phyloP scores from a whole-genome alignment of 2,888 invertebrate species.

The Nebria salina region DNA sequence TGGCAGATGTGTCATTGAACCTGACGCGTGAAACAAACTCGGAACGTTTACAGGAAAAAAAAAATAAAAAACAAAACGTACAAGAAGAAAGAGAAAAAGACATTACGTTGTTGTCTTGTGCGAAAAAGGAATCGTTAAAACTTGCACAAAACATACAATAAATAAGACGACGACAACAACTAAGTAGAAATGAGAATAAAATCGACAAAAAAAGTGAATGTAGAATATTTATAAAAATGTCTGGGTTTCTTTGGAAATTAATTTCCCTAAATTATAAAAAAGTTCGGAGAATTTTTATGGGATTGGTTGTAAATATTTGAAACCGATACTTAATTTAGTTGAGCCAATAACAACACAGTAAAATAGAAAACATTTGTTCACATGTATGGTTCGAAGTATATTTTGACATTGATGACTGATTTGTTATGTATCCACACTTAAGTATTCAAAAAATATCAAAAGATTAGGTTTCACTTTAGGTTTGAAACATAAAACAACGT shows the following conservation, averaged over 20 bases:
- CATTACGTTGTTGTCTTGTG: not conserved
- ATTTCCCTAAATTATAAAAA: not conserved
- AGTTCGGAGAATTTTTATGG: too few species aligned
- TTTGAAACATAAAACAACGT: not conserved
- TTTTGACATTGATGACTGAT: not conserved
- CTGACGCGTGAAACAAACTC: constrained; percentile 18
- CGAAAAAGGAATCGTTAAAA: constrained; percentile 2
- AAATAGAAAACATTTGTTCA: not conserved
- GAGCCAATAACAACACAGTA: too few species aligned
- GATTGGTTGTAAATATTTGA: too few species aligned
- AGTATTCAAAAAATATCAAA: not conserved
- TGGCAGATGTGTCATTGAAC: constrained; percentile 36
- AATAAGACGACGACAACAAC: not conserved
- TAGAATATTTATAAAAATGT: not conserved
- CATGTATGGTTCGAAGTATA: not conserved
- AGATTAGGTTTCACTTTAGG: not conserved
- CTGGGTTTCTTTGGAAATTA: not conserved
- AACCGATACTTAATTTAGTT: too few species aligned
- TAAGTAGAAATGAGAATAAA: not conserved
- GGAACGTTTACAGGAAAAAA: not conserved
- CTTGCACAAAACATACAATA: not conserved
- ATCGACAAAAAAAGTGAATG: not conserved
- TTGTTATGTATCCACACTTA: not conserved
- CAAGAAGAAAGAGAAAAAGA: constrained; percentile 5
- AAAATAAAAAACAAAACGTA: not conserved